These are phyloP conservation scores for Nineta flava DNA, from an alignment of 2,888 invertebrate genomes.

Conservation along the genomic window DNA sequence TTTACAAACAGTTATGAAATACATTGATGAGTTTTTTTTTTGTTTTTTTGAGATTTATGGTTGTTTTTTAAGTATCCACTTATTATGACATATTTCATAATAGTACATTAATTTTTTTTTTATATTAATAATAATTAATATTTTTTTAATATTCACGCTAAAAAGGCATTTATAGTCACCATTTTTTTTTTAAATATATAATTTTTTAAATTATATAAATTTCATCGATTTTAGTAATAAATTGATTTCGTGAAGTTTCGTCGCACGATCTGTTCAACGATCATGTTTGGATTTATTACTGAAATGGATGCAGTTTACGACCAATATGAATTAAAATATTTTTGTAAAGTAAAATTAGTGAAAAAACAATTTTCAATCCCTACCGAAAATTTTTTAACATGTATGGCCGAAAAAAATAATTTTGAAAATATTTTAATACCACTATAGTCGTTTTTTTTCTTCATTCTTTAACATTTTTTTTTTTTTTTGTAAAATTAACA, in stretches of 20 bases:
- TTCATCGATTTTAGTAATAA: background rate
- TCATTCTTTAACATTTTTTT: background rate
- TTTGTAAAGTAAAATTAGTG: background rate
- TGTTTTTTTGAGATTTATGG: background rate
- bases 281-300: background rate
- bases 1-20: slow-evolving; percentile 5
- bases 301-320: background rate
- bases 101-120: slow-evolving; percentile 9
- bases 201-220: slow-evolving; percentile 4
- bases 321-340: background rate
- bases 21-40: slow-evolving; percentile 3
- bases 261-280: too few relatives aligned
- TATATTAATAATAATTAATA: slow-evolving; percentile 14
- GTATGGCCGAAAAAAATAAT: background rate
- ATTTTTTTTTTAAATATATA: slow-evolving; percentile 13
- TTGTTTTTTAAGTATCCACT: background rate
- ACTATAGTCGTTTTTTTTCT: background rate
- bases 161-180: slow-evolving; percentile 32
- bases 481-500: slow-evolving; percentile 9
- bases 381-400: too few relatives aligned
- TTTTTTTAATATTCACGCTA: slow-evolving; percentile 25
- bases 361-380: too few relatives aligned
- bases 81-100: slow-evolving; percentile 4
- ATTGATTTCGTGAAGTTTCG: too few relatives aligned
- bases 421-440: background rate